Base-by-base conservation (phyloP, 2,888 invertebrate genomes). In the Alitta virens region DNA sequence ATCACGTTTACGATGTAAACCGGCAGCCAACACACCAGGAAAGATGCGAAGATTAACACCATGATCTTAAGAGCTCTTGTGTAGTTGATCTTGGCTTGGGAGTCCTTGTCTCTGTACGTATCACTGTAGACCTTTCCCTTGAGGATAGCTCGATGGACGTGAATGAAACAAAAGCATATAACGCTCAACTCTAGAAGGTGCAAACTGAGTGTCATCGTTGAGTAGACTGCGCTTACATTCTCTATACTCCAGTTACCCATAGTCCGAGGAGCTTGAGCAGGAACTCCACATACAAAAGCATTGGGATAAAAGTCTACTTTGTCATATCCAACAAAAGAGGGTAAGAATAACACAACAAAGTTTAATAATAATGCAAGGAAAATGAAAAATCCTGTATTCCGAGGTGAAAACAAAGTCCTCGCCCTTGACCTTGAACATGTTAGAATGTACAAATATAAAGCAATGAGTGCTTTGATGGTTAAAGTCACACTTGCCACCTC, bases 261-360 rank as follows among this genome's bases (percentile, higher is more conserved):
- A 23, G 49, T 49, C 23, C 49, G 18, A 21, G 5, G 46, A n/a
- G 46, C 9, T 7, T n/a, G 5, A 3, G n/a, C 21, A 52, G 16
- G 21, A 25, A 24, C 12, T 9, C 52, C 18, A 26, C 55, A 52
- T n/a, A 56, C 52, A n/a, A 38, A 54, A 26, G 61, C 49, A 21
- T 62, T 59, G 7, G 66, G 66, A 59, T 66, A 66, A 54, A 66
- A 62, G 51, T 66, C 66, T 23, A 64, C 62, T 23, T 33, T 50
- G 23, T 56, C 40, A 40, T 49, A 56, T 9, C 64, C 66, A 7
- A 60, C 23, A n/a, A 62, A 27, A 7, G 21, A 43, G n/a, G 66
- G 66, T 12, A 60, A n/a, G 46, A 64, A 66, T 5, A 62, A 52
- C 49, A 66, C 33, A 16, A 53, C n/a, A 42, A 56, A 56, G 50